These are phyloP conservation scores for Delia radicum DNA, from an alignment of 1,140 invertebrate genomes.

Conservation along the genomic window DNA sequence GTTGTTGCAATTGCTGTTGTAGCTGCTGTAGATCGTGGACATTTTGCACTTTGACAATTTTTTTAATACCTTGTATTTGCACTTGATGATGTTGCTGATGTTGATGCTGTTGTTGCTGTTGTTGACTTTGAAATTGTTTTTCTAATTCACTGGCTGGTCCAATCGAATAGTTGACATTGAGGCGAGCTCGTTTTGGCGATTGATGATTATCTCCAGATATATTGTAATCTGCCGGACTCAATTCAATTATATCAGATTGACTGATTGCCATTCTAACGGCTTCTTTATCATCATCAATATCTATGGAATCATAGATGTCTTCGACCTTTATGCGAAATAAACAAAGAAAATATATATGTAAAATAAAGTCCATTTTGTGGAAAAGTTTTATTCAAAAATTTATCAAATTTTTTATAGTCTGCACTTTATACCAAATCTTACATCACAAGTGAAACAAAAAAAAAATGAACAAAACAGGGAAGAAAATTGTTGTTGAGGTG, in stretches of 20 bases:
- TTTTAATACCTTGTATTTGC: slow-evolving; percentile 6
- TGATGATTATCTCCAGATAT: slow-evolving; percentile 30
- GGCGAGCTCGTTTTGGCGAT: slow-evolving; percentile 42
- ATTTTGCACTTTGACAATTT: slow-evolving; percentile 14
- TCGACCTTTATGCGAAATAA: slow-evolving; percentile 42
- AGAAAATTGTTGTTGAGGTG: no score
- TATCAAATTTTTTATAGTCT: no score
- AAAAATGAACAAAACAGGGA: no score
- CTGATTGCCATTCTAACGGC: slow-evolving; percentile 54
- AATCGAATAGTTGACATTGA: slow-evolving; percentile 53
- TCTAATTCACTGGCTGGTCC: slow-evolving; percentile 49
- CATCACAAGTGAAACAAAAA: no score
- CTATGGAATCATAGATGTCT: slow-evolving; percentile 60
- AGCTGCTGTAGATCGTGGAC: slow-evolving; percentile 10
- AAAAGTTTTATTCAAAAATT: no score
- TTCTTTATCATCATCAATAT: slow-evolving; percentile 60
- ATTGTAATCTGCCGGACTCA: slow-evolving; percentile 49
- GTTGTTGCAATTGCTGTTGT: slow-evolving; percentile 18
- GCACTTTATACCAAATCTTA: no score
- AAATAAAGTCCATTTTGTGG: no score
- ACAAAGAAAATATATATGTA: neutral
- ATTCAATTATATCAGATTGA: slow-evolving; percentile 42
- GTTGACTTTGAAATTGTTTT: slow-evolving; percentile 29
- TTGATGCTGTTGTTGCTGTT: slow-evolving; percentile 36
- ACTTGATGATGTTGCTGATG: slow-evolving; percentile 31